Evolutionary conservation across 2,797 vertebrate genomes (phyloP).

Genomic region (Prionace glauca): DNA sequence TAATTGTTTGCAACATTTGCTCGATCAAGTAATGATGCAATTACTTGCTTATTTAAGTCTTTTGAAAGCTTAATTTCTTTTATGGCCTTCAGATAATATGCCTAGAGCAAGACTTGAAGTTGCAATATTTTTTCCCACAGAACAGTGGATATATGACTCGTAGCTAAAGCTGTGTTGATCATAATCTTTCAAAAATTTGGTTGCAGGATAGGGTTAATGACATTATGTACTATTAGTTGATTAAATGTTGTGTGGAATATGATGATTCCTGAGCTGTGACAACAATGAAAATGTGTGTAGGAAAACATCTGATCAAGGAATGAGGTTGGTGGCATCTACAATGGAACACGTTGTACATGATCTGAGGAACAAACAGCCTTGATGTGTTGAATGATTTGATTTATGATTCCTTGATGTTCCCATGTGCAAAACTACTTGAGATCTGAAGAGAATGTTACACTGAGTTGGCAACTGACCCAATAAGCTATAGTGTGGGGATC

Average conservation of each 20-base stretch:
- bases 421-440: not conserved
- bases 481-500: not conserved
- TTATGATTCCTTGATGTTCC: not conserved
- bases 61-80: not conserved
- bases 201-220: not conserved
- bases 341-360: not conserved
- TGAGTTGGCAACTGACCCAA: not conserved
- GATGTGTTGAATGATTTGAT: not conserved
- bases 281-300: not conserved
- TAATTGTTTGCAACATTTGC: not conserved
- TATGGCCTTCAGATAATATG: not conserved
- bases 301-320: not conserved
- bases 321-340: not conserved
- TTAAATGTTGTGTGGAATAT: not conserved
- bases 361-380: not conserved
- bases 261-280: not conserved
- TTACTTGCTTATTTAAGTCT: not conserved
- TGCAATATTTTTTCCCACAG: not conserved
- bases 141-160: not conserved
- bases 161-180: not conserved
- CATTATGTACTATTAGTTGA: not conserved
- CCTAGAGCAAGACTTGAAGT: not conserved
- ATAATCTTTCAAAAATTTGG: not conserved
- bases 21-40: not conserved
- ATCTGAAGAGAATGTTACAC: not conserved